These are phyloP conservation scores for Danio tinwini DNA, from an alignment of 2,797 vertebrate species.

Conservation along the genomic window DNA sequence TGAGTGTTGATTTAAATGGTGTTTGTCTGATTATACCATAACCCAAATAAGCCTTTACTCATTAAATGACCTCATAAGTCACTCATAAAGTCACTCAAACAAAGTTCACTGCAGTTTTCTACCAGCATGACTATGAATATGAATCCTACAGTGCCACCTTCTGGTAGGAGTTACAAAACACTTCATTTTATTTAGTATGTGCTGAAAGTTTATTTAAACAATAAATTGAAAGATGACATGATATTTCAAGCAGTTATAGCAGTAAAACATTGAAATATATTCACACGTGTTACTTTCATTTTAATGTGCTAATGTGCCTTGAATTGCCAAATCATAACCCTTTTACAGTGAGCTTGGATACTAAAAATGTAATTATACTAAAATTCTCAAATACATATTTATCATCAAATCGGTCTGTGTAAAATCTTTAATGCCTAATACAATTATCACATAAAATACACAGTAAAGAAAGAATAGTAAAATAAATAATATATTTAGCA, in stretches of 20 bases:
- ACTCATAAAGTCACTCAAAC: neutral
- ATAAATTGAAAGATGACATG: neutral
- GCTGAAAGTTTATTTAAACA: neutral
- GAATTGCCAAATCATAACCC: neutral
- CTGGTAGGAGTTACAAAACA: slow-evolving; percentile 53
- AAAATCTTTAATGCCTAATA: no score
- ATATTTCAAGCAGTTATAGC: neutral
- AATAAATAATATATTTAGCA: neutral
- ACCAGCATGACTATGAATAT: slow-evolving; percentile 3
- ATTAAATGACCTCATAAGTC: slow-evolving; percentile 1
- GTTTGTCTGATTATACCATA: neutral
- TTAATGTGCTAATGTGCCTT: neutral
- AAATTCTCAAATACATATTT: neutral
- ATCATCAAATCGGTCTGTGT: no score
- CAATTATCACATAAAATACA: neutral
- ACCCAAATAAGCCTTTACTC: neutral
- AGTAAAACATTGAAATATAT: neutral
- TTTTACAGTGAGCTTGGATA: neutral
- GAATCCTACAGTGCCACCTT: slow-evolving; percentile 64
- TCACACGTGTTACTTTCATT: no score
- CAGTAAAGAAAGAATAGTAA: neutral
- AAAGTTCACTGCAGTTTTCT: no score
- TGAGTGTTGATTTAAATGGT: neutral
- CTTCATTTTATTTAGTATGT: neutral
- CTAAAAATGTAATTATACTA: neutral